Evolutionary conservation across 1,140 invertebrate species (phyloP), one percentile per base, ranked within the genome.

Genomic region (Laupala kohalensis): DNA sequence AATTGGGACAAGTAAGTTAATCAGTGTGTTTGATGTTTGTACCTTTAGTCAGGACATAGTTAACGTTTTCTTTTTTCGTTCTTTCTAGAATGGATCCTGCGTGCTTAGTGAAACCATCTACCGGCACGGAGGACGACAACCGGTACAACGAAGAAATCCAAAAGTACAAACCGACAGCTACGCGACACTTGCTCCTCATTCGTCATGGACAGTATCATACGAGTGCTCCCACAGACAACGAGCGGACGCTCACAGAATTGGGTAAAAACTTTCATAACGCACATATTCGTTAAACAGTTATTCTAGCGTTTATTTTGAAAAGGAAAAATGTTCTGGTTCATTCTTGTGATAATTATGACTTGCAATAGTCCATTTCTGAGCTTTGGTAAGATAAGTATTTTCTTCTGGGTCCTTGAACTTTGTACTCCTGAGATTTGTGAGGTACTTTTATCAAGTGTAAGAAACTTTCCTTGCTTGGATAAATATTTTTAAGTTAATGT

Each of bases 191-290:
- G 29, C 86, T 99, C 74, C 84, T 99, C 6, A 92, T 99, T 74
- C 85, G 97, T 37, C 97, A 99, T 83, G 97, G 97, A 0, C 96
- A 99, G 78, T 99, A 98, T 78, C 87, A 95, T 75, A 77, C 89
- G 25, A 81, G 85, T 26, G 94, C 91, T 1, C 80, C 82, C 64
- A 85, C 80, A 23, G 95, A 97, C 80, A 80, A 84, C n/a, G 89
- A 94, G 29, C 85, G 90, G 78, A 82, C 81, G 67, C 84, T 98
- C 2, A 98, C 95, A 6, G 83, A 88, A 66, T 82, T 96, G 74
- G 93, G 93, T 87, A 79, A 75, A 73, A 83, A 76, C 37, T 53
- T 9, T n/a, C n/a, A n/a, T n/a, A n/a, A n/a, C n/a, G n/a, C n/a
- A n/a, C n/a, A n/a, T n/a, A n/a, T n/a, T n/a, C n/a, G n/a, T n/a